phyloP scores from a whole-genome alignment of 2,797 vertebrate genomes.

The Rhincodon typus region DNA sequence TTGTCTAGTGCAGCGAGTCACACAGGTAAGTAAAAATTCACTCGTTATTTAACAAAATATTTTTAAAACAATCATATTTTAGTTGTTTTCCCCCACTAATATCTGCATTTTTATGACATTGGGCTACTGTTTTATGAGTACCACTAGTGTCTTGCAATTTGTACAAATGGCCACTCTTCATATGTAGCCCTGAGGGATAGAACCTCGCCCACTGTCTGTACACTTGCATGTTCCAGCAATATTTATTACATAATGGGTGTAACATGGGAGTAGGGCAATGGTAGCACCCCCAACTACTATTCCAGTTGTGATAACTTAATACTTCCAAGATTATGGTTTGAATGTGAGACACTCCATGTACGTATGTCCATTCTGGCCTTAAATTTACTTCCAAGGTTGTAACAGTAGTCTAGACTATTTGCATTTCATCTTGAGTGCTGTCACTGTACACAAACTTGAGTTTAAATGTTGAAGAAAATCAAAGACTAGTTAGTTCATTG shows the following conservation, averaged over 20 bases:
- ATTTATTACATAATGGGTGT: background rate
- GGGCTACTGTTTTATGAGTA: background rate
- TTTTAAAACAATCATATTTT: background rate
- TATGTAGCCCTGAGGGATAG: background rate
- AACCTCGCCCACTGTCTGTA: background rate
- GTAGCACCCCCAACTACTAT: background rate
- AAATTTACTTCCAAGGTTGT: background rate
- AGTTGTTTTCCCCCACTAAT: background rate
- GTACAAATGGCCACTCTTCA: background rate
- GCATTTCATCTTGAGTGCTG: background rate
- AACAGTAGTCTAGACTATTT: background rate
- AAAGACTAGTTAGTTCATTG: too few species aligned
- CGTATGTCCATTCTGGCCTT: background rate
- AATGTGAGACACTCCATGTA: background rate
- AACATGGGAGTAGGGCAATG: background rate
- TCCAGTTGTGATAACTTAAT: background rate
- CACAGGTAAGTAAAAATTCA: slow-evolving; percentile 68
- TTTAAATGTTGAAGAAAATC: background rate
- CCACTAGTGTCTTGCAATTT: background rate
- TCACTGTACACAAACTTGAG: background rate
- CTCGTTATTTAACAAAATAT: background rate
- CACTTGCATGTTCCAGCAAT: background rate
- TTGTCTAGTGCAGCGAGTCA: slow-evolving; percentile 92
- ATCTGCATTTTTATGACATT: background rate
- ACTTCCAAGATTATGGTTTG: too few species aligned